Percentiles rank a stretch among this genome's conserved stretches.
Evolutionary conservation across 2,113 vertebrate genomes (phyloP).

Genomic region (Saccopteryx bilineata): DNA sequence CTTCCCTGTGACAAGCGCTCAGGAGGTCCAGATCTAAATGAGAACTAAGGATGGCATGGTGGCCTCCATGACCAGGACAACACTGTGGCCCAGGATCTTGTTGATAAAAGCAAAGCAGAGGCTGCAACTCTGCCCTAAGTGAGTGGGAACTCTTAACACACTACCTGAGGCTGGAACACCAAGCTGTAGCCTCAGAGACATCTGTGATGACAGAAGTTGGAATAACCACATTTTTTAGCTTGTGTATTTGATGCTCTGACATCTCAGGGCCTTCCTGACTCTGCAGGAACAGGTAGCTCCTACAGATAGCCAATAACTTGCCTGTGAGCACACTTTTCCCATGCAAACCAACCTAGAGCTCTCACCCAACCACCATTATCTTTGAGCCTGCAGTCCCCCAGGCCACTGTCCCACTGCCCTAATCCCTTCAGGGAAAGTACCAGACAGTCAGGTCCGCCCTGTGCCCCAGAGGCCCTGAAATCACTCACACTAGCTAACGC

Average conservation of each 20-base stretch:
- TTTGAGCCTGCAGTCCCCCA: too few relatives aligned
- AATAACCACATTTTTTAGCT: conserved; percentile 50
- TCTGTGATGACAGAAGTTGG: background rate
- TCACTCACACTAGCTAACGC: fast-evolving
- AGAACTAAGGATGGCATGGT: fast-evolving
- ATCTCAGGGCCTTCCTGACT: background rate
- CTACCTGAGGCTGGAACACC: fast-evolving
- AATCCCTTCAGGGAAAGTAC: too few relatives aligned
- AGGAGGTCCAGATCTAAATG: background rate
- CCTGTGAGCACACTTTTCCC: too few relatives aligned
- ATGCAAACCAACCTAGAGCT: background rate
- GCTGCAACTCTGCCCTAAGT: fast-evolving
- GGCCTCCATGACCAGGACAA: background rate
- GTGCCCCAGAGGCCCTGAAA: too few relatives aligned
- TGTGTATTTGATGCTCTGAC: background rate
- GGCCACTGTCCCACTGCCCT: fast-evolving
- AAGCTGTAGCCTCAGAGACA: background rate
- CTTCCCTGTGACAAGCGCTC: background rate
- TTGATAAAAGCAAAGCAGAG: background rate
- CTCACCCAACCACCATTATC: background rate
- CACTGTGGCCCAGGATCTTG: background rate
- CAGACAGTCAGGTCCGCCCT: background rate
- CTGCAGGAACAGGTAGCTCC: background rate
- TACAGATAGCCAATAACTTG: background rate
- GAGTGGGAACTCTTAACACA: fast-evolving